phyloP scores from a whole-genome alignment of 2,113 vertebrate genomes.

The Fulica atra region DNA sequence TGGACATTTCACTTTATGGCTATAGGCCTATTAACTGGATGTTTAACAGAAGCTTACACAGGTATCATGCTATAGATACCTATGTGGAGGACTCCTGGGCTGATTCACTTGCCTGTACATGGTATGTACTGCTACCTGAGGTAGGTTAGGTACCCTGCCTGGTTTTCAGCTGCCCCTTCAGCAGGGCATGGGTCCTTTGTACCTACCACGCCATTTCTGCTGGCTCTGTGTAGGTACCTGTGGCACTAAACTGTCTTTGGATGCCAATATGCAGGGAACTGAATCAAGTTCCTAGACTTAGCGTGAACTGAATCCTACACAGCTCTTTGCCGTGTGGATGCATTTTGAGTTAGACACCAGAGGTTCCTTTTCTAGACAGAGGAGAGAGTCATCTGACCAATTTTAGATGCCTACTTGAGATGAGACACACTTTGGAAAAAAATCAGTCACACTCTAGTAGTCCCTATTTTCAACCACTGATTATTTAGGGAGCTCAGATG shows the following conservation, averaged over 20 bases:
- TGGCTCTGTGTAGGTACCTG: neutral
- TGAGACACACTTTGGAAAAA: neutral
- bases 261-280: neutral
- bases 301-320: neutral
- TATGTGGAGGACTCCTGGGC: neutral
- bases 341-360: neutral
- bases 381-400: neutral
- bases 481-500: neutral
- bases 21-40: neutral
- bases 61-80: neutral
- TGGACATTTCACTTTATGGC: neutral
- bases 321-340: neutral
- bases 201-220: neutral
- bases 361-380: neutral
- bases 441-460: neutral
- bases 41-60: neutral
- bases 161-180: neutral
- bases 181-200: neutral
- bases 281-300: neutral
- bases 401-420: neutral
- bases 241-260: neutral
- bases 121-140: neutral
- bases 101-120: neutral
- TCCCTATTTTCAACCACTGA: neutral
- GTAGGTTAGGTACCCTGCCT: neutral